Percentiles rank a stretch among this genome's conserved stretches.
Conservation (phyloP, 2,797 vertebrate species). For the Parauchenoglanis ngamensis region DNA sequence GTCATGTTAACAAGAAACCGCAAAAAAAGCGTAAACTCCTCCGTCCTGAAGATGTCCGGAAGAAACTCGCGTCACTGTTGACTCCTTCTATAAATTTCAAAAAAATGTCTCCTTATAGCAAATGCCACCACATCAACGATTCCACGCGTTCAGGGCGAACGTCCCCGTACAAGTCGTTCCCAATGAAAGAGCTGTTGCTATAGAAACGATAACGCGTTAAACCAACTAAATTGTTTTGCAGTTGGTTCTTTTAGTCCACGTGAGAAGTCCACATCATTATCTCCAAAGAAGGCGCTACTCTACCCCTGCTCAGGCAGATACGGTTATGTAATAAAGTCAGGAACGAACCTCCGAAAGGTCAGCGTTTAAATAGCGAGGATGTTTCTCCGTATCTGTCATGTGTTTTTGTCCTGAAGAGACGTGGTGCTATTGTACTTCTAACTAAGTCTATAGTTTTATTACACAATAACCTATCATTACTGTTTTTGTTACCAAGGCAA, state of each 20-base stretch:
- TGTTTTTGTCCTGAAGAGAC: conserved; percentile 31
- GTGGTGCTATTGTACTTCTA: conserved; percentile 32
- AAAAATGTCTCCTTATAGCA: background rate
- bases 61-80: background rate
- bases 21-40: background rate
- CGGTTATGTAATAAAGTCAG: conserved; percentile 12
- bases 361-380: background rate
- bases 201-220: background rate
- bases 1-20: background rate
- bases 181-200: too few species aligned
- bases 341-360: background rate
- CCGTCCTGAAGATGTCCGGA: background rate
- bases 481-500: conserved; percentile 57
- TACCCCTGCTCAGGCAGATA: background rate
- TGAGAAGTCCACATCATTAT: background rate
- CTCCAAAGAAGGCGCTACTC: background rate
- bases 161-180: background rate
- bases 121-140: background rate
- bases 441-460: conserved; percentile 49
- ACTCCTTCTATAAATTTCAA: background rate
- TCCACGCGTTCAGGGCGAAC: background rate
- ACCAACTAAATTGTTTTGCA: background rate
- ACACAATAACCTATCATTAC: conserved; percentile 50
- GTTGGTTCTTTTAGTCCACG: background rate
- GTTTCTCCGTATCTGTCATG: background rate